Evolutionary conservation across 2,797 vertebrate species (phyloP).

Genomic region (Pseudocheirus occidentalis): DNA sequence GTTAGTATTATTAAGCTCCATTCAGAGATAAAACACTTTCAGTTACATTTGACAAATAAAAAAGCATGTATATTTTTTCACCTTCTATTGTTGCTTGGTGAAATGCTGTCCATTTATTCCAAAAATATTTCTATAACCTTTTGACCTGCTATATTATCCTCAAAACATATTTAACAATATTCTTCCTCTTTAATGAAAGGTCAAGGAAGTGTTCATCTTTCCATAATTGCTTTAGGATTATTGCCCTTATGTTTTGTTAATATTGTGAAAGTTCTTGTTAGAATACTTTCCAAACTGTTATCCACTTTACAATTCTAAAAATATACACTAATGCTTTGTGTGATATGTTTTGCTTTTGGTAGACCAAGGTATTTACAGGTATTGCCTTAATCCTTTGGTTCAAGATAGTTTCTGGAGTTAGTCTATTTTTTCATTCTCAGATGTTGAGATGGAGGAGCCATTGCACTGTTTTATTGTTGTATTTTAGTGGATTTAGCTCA

Average conservation of each 20-base stretch:
- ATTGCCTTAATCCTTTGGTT: neutral
- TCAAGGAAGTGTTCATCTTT: neutral
- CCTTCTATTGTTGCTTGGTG: neutral
- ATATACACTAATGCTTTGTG: neutral
- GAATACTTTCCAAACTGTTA: neutral
- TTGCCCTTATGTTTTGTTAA: neutral
- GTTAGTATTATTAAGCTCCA: neutral
- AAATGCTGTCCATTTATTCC: neutral
- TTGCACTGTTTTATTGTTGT: too few relatives aligned
- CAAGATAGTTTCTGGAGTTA: too few relatives aligned
- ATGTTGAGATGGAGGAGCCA: too few relatives aligned
- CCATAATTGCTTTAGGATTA: neutral
- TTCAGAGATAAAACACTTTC: neutral
- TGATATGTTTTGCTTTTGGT: neutral
- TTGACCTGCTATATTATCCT: neutral
- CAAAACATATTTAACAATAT: neutral
- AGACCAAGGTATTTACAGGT: neutral
- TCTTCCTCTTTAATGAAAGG: neutral
- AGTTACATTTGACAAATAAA: neutral
- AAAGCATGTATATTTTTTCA: neutral
- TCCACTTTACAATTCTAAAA: neutral
- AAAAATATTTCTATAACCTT: neutral
- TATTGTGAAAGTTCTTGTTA: neutral
- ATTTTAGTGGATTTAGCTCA: neutral
- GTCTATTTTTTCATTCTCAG: neutral